phyloP scores from a whole-genome alignment of 2,797 vertebrate genomes.

The Allobates femoralis region DNA sequence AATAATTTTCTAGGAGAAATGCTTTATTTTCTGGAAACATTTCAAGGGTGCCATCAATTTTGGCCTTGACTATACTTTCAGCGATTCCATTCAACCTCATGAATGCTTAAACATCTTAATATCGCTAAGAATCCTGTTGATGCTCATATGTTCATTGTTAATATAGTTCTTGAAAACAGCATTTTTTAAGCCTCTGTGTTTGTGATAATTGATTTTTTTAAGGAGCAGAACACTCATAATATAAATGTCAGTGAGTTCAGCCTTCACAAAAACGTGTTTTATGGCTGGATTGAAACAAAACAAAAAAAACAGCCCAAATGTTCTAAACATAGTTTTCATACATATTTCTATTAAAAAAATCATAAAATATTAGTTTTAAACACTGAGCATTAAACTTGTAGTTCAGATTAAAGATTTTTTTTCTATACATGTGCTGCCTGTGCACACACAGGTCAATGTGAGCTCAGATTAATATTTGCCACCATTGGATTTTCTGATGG shows the following conservation, averaged over 20 bases:
- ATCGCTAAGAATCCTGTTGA: not conserved
- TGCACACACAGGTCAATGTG: no score
- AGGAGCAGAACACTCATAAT: not conserved
- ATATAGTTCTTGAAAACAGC: not conserved
- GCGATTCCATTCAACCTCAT: not conserved
- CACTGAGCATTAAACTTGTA: no score
- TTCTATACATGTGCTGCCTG: no score
- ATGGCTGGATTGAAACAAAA: not conserved
- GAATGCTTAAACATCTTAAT: not conserved
- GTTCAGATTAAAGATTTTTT: not conserved
- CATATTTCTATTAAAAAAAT: not conserved
- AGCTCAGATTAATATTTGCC: no score
- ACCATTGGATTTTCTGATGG: no score
- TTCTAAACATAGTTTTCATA: not conserved
- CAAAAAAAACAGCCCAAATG: not conserved
- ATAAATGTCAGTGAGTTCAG: slow-evolving; percentile 9
- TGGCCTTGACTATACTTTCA: no score
- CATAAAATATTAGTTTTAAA: not conserved
- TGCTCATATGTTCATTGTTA: not conserved
- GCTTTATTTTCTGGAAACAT: no score
- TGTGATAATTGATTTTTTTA: not conserved
- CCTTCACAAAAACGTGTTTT: not conserved
- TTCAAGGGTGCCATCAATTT: no score
- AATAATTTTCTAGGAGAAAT: no score
- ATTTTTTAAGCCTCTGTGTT: not conserved